Conservation (phyloP, 2,113 vertebrate genomes). For the Onychostoma macrolepis region DNA sequence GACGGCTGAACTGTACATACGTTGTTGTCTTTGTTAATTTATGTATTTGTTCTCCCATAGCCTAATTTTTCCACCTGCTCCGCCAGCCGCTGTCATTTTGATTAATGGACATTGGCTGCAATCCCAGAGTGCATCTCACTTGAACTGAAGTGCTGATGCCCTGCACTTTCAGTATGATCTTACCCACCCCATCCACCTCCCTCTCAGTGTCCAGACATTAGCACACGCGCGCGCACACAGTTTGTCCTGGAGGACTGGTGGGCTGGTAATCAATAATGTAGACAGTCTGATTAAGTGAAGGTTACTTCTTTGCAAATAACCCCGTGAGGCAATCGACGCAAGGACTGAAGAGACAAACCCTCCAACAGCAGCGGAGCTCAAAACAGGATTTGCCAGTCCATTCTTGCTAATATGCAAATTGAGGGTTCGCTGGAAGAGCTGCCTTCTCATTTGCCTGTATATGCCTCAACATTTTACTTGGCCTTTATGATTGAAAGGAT, state of each 20-base stretch:
- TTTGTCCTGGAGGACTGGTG: conserved; percentile 65
- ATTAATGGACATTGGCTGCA: conserved; percentile 51
- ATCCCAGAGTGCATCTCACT: conserved; percentile 24
- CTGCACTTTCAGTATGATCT: conserved; percentile 51
- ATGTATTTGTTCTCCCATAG: conserved; percentile 18
- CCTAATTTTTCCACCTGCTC: conserved; percentile 29
- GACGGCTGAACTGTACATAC: neutral
- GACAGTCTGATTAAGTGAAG: conserved; percentile 70
- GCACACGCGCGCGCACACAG: conserved; percentile 48
- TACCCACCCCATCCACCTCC: conserved; percentile 55
- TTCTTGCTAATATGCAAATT: conserved; percentile 23
- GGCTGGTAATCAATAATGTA: conserved; percentile 73
- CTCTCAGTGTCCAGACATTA: conserved; percentile 58
- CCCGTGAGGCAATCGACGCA: conserved; percentile 66
- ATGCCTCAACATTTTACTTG: neutral
- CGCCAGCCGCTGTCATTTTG: conserved; percentile 50
- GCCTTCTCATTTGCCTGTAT: neutral
- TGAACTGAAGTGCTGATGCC: conserved; percentile 53
- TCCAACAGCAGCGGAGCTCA: conserved; percentile 57
- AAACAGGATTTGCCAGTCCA: neutral
- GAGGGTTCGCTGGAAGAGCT: neutral
- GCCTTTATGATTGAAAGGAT: neutral
- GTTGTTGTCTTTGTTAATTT: neutral
- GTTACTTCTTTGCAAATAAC: conserved; percentile 63
- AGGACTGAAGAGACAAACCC: conserved; percentile 60